phyloP scores from a whole-genome alignment of 2,888 invertebrate species.

The Leptothorax acervorum region DNA sequence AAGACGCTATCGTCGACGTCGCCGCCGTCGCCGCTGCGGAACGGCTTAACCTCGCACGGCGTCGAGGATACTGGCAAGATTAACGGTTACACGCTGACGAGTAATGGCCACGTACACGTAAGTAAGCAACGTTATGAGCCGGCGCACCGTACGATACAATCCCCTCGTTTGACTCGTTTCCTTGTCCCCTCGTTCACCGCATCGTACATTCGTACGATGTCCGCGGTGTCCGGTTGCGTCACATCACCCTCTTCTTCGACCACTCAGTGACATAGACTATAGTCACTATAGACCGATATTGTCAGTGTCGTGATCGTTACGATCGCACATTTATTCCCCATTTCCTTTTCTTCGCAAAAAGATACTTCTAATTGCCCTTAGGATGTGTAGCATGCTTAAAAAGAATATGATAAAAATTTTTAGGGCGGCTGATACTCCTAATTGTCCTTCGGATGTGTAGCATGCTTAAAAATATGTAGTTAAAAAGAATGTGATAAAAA shows the following conservation, averaged over 20 bases:
- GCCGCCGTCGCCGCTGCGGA: slow-evolving; percentile 34
- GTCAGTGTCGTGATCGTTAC: not conserved
- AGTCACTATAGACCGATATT: not conserved
- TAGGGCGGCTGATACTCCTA: not conserved
- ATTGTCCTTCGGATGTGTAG: not conserved
- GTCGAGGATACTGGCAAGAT: slow-evolving; percentile 67
- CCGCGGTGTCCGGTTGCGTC: not conserved
- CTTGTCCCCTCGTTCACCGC: not conserved
- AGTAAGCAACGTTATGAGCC: slow-evolving; percentile 56
- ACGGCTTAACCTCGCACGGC: slow-evolving; percentile 67
- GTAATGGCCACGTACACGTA: slow-evolving; percentile 77
- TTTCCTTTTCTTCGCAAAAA: not conserved
- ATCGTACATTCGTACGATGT: not conserved
- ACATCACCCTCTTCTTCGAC: not conserved
- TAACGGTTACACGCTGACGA: slow-evolving; percentile 74
- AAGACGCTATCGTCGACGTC: not conserved
- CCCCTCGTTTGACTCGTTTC: not conserved
- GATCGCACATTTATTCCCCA: not conserved
- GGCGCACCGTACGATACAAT: not conserved
- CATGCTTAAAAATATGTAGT: too few relatives aligned
- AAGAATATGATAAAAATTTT: too few relatives aligned
- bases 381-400: too few relatives aligned
- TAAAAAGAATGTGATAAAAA: too few relatives aligned
- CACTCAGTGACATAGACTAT: not conserved
- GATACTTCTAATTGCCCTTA: not conserved